phyloP scores from a whole-genome alignment of 2,113 vertebrate species.

The Microcebus tavaratra region DNA sequence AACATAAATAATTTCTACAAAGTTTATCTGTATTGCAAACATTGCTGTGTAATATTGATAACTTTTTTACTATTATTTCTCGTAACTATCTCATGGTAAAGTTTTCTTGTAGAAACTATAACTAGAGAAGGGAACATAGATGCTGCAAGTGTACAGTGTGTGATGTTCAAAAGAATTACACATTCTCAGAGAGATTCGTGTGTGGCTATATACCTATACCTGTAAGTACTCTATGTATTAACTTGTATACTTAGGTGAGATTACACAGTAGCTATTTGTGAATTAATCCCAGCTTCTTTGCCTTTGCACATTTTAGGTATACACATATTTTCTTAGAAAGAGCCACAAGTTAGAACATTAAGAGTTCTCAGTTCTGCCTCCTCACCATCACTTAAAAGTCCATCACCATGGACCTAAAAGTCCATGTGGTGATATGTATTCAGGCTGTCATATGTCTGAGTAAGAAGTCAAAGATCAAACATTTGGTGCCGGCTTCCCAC shows the following conservation, averaged over 20 bases:
- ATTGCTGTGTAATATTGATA: background rate
- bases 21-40: background rate
- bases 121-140: background rate
- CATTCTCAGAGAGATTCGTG: background rate
- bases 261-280: background rate
- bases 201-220: background rate
- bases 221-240: background rate
- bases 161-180: conserved; percentile 28
- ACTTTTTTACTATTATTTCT: background rate
- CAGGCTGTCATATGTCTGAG: background rate
- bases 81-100: background rate
- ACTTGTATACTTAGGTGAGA: background rate
- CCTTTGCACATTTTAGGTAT: background rate
- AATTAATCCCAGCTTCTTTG: background rate
- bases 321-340: background rate
- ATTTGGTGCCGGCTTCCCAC: background rate
- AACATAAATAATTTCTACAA: background rate
- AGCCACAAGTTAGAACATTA: background rate
- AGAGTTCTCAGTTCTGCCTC: background rate
- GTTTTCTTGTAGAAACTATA: background rate
- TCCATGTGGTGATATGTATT: background rate
- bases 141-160: background rate
- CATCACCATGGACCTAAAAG: background rate
- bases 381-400: background rate
- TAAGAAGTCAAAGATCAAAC: conserved; percentile 15